Evolutionary conservation across 2,888 invertebrate species (phyloP), one percentile per base, ranked within the genome.

Genomic region (Mamestra brassicae): DNA sequence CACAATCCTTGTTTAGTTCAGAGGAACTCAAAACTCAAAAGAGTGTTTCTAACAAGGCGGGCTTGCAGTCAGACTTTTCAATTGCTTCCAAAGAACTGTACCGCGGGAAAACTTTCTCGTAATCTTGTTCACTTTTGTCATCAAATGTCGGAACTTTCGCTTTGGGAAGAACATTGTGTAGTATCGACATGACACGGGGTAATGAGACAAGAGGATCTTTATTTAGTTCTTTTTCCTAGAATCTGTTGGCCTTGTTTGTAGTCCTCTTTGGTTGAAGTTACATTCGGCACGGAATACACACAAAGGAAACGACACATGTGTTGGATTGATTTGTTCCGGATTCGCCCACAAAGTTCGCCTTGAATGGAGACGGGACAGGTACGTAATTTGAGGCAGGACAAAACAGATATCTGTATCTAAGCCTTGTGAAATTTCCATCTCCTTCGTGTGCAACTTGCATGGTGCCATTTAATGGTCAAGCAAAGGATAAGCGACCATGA

Each of bases 61-160:
- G 71, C n/a, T 86, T 86, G 78, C 78, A 84, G 75, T 74, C 60
- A 65, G 69, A 84, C 83, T 85, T 85, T 86, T 80, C 78, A 83
- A 84, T 86, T 86, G 83, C 67, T 83, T 69, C 65, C 60, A 57
- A 75, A 83, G 74, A 80, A 78, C 71, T 76, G 69, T 70, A 54
- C 83, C 83, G 63, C 74, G 74, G 57, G n/a, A 75, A 86, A 82
- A 75, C 47, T 85, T 83, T 80, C 45, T 36, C 62, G 71, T 84
- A 85, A 85, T 84, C 80, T 86, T 55, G 78, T 82, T 80, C 82
- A 85, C 76, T 84, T 84, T 84, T 86, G 86, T 83, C 86, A 84
- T 86, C 86, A 86, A 86, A 85, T 72, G 86, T 85, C 70, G 61
- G 42, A 84, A 86, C 64, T 85, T 85, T 86, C 63, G 75, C 84